phyloP scores from a whole-genome alignment of 2,797 vertebrate genomes.

The Chelidonichthys spinosus region DNA sequence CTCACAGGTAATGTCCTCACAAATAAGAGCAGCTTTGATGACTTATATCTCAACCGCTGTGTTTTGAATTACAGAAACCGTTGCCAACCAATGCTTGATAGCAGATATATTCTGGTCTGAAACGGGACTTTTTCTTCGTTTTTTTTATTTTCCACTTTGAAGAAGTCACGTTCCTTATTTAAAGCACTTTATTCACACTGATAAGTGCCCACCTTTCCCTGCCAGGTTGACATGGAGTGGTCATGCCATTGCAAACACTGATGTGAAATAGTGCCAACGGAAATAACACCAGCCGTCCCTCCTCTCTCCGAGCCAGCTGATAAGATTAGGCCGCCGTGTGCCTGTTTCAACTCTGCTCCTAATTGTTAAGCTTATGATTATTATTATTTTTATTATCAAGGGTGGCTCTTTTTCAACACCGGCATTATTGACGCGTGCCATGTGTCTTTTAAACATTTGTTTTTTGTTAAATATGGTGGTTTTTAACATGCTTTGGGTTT shows the following conservation, averaged over 20 bases:
- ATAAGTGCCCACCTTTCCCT: constrained; percentile 45
- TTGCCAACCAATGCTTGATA: background rate
- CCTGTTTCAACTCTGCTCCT: constrained; percentile 50
- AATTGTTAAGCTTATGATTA: constrained; percentile 47
- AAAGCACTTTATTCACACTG: constrained; percentile 59
- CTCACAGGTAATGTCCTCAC: constrained; percentile 12
- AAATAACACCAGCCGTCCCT: constrained; percentile 74
- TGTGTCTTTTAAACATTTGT: background rate
- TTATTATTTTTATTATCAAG: background rate
- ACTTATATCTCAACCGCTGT: constrained; percentile 11
- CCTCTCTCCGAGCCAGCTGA: constrained; percentile 61
- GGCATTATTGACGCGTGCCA: background rate
- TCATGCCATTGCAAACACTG: constrained; percentile 67
- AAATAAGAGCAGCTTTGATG: constrained; percentile 13
- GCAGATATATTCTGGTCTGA: constrained; percentile 2
- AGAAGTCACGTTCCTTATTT: constrained; percentile 44
- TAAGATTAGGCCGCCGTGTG: constrained; percentile 64
- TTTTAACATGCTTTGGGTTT: background rate
- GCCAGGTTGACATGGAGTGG: constrained; percentile 46
- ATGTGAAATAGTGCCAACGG: constrained; percentile 70
- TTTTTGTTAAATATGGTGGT: background rate
- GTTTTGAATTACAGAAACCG: constrained; percentile 21
- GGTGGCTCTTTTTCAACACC: background rate
- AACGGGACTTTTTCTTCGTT: background rate
- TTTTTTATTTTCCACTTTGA: constrained; percentile 39